Evolutionary conservation across 1,140 invertebrate species (phyloP).

Genomic region (Atopsyche davidsoni): DNA sequence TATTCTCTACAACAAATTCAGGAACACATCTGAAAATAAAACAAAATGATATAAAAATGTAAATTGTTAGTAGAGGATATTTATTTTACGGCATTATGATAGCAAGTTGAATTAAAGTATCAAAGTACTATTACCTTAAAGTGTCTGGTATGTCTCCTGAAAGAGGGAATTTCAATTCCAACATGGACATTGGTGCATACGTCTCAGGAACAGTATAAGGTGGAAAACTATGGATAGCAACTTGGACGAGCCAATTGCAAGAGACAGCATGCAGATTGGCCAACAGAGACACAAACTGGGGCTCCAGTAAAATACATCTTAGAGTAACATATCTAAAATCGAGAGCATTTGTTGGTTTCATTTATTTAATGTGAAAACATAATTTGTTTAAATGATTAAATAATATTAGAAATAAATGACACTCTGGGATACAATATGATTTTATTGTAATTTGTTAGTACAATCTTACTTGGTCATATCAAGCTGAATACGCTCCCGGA

Average conservation of each 20-base stretch:
- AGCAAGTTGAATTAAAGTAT: not conserved
- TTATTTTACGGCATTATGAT: not conserved
- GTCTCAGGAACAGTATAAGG: conserved; percentile 33
- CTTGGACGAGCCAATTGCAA: conserved; percentile 77
- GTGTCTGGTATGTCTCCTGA: conserved; percentile 55
- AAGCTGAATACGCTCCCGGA: conserved; percentile 34
- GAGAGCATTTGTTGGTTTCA: not conserved
- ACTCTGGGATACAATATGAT: too few species aligned
- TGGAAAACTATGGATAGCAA: conserved; percentile 52
- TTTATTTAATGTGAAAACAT: not conserved
- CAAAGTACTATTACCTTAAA: conserved; percentile 48
- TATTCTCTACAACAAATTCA: conserved; percentile 86
- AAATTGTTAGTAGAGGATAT: not conserved
- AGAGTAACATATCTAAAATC: conserved; percentile 56
- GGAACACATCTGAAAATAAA: conserved; percentile 65
- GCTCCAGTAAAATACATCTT: conserved; percentile 67
- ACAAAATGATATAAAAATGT: not conserved
- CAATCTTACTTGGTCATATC: conserved; percentile 39
- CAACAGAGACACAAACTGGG: conserved; percentile 58
- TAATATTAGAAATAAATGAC: not conserved
- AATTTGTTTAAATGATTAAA: too few species aligned
- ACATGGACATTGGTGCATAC: conserved; percentile 52
- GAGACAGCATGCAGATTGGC: conserved; percentile 75
- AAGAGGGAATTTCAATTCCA: conserved; percentile 60
- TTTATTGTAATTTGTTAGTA: too few species aligned